Base-by-base conservation (phyloP, 2,888 invertebrate species). In the Conomelus anceps region DNA sequence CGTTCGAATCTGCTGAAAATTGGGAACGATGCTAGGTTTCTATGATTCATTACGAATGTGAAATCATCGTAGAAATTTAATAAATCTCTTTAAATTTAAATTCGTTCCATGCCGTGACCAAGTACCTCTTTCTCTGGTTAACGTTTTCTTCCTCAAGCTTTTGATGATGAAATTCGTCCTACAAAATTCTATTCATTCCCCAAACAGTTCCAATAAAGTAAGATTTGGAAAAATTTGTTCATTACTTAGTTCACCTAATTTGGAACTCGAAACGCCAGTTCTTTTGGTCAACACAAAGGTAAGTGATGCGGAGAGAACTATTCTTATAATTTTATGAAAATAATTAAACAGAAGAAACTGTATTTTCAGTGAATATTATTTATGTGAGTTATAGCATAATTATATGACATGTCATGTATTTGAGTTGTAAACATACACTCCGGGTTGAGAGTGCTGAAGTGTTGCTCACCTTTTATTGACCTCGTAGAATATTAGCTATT, bases 231-330 rank as follows among this genome's bases (percentile, higher is more conserved):
- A 92, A n/a, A 92, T 97, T 23, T 94, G 94, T 0, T 95, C 95
- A 90, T 94, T 97, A 89, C 93, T 94, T 24, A 94, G 95, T 92
- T 94, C 94, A 88, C 94, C 95, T 0, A 94, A 94, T 88, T 92
- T 94, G 41, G 92, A 92, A 86, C 94, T 96, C 87, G 95, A 96
- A 93, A 98, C 98, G 23, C 98, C 98, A 0, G 93, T 96, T 88
- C 94, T 96, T 29, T 94, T 97, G 92, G 93, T 97, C 90, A 95
- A 97, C 90, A 97, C 98, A 9, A 96, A 95, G 94, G 96, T 96
- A 94, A 91, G 24, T 90, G 87, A 26, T 84, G 26, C n/a, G 13
- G 89, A 89, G 89, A n/a, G n/a, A n/a, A n/a, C n/a, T n/a, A n/a
- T n/a, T n/a, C n/a, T n/a, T n/a, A n/a, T n/a, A n/a, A n/a, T n/a